Conservation (phyloP, 2,797 vertebrate genomes). For the Agapornis canus region DNA sequence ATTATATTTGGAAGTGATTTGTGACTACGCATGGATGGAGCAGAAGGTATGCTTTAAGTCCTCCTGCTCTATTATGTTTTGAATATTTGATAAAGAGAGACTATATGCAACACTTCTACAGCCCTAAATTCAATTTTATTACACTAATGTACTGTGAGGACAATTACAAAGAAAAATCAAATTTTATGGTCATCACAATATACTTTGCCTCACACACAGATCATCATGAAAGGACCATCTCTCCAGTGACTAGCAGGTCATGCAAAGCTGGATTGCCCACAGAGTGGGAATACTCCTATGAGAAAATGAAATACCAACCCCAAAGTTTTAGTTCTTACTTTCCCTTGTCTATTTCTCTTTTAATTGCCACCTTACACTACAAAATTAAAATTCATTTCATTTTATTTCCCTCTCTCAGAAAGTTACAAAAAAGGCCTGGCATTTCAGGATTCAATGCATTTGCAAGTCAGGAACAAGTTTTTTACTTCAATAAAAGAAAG, state of each 20-base stretch:
- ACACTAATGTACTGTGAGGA: not conserved
- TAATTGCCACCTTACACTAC: not conserved
- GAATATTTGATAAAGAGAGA: not conserved
- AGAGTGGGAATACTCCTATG: not conserved
- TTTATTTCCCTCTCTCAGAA: not conserved
- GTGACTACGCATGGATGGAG: not conserved
- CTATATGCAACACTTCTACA: not conserved
- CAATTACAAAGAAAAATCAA: not conserved
- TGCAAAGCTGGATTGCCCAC: not conserved
- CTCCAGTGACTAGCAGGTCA: not conserved
- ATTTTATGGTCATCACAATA: not conserved
- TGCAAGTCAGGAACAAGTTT: not conserved
- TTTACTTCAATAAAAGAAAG: not conserved
- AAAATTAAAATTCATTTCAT: not conserved
- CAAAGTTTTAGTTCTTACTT: not conserved
- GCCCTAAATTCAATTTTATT: not conserved
- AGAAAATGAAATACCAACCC: not conserved
- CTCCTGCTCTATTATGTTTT: accelerated
- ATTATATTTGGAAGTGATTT: not conserved
- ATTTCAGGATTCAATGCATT: not conserved
- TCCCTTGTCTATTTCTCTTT: not conserved
- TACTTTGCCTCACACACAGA: not conserved
- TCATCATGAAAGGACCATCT: not conserved
- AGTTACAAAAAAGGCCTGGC: not conserved
- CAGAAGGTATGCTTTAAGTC: not conserved